Base-by-base conservation (phyloP, 2,113 vertebrate genomes). In the Calypte anna region DNA sequence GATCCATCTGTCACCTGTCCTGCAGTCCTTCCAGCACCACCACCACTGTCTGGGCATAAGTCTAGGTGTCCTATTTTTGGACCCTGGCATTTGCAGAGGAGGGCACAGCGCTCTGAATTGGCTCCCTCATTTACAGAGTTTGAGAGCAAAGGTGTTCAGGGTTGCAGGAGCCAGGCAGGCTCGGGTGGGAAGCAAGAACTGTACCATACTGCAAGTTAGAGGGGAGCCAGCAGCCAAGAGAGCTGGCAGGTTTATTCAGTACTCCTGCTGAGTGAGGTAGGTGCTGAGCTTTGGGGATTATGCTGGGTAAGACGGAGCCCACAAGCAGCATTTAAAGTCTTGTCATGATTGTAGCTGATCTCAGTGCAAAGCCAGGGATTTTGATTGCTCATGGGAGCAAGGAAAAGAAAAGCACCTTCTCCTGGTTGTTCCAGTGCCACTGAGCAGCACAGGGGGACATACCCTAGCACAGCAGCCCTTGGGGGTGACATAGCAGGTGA, bases 241-340 rank as follows among this genome's bases (percentile, higher is more conserved):
- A 90, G 53, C 95, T 94, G 94, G 94, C 90, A 94, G 48, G 17
- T 33, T 74, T 48, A 63, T 55, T 68, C 76, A 83, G 9, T 44
- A 20, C 88, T 89, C 81, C 81, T 92, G 92, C 88, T 88, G 88
- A 88, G 86, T 0, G 64, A 86, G 83, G 86, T 91, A 74, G 95
- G 95, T 93, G 88, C 94, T 0, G 82, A 94, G 91, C 88, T 83
- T 33, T 74, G 80, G 82, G 64, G 92, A 94, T 95, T 91, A 86
- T 61, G 82, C 76, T 81, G 90, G 85, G 88, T 95, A 86, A 94
- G 80, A 90, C 64, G 0, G 94, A 91, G 73, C 93, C 85, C 95
- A 96, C 62, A 83, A 91, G 77, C 91, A 83, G 88, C 94, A 83
- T 92, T 96, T 96, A 91, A 94, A 94, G 96, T 95, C 94, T 92